Percentiles rank a stretch among this genome's conserved stretches.
Conservation (phyloP, 2,113 vertebrate genomes). For the Esox niger region DNA sequence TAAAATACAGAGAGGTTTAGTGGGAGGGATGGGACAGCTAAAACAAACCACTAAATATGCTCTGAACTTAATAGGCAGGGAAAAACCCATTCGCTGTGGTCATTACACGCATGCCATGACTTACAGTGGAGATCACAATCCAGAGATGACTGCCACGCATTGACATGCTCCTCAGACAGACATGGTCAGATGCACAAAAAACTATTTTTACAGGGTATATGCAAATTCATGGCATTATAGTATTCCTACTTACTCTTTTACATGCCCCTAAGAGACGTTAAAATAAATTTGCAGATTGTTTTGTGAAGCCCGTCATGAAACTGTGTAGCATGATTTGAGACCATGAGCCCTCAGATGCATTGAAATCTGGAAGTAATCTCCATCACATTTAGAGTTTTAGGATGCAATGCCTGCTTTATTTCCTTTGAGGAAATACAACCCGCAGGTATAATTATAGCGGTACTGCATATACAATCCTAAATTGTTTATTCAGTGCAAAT, state of each 20-base stretch:
- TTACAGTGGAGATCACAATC: slow-evolving; percentile 5
- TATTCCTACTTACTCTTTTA: not conserved
- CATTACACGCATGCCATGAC: slow-evolving; percentile 16
- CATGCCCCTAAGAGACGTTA: slow-evolving; percentile 8
- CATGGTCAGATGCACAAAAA: not conserved
- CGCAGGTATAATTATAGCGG: slow-evolving; percentile 78
- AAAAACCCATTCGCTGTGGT: slow-evolving; percentile 9
- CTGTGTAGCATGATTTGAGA: slow-evolving; percentile 7
- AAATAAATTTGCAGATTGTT: not conserved
- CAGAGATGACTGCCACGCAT: not conserved
- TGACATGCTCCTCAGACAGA: not conserved
- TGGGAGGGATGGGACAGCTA: not conserved
- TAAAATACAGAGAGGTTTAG: slow-evolving; percentile 1
- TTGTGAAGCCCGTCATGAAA: slow-evolving; percentile 6
- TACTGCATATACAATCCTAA: slow-evolving; percentile 73
- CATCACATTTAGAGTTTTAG: slow-evolving; percentile 65
- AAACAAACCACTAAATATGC: slow-evolving; percentile 10
- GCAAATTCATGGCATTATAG: not conserved
- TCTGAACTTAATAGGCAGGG: not conserved
- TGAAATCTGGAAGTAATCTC: slow-evolving; percentile 82
- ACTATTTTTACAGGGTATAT: slow-evolving; percentile 1
- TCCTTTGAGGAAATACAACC: slow-evolving; percentile 83
- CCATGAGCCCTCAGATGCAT: slow-evolving; percentile 10
- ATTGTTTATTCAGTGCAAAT: slow-evolving; percentile 84
- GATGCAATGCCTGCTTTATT: slow-evolving; percentile 75